A percentile compares a stretch with the other conserved stretches of the same genome.
phyloP scores from a whole-genome alignment of 1,140 invertebrate genomes.

The Lerema accius region DNA sequence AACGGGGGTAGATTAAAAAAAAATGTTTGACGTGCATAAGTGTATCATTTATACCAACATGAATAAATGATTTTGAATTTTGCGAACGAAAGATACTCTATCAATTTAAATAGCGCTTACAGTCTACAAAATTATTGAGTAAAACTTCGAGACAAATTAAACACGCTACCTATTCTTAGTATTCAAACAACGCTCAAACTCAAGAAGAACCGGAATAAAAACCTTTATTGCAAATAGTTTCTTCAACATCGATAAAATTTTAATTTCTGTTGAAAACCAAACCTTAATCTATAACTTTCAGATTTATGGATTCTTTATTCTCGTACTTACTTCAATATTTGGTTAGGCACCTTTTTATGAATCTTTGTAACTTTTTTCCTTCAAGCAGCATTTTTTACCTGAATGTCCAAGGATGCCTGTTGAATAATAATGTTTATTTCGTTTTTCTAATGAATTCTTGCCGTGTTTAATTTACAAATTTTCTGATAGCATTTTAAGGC shows the following conservation, averaged over 20 bases:
- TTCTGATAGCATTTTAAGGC: not conserved
- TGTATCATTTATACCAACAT: too few relatives aligned
- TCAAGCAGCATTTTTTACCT: not conserved
- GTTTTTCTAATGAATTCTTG: not conserved
- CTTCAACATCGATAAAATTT: not conserved
- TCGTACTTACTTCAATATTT: not conserved
- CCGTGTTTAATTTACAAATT: not conserved
- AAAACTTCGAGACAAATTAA: too few relatives aligned
- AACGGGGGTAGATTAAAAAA: too few relatives aligned
- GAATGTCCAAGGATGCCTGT: not conserved
- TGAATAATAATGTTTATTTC: conserved; percentile 1
- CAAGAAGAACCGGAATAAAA: too few relatives aligned
- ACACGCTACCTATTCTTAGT: too few relatives aligned
- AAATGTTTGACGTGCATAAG: too few relatives aligned
- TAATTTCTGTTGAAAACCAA: conserved; percentile 1
- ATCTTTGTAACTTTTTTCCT: not conserved
- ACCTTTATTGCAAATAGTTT: not conserved
- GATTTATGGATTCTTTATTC: conserved; percentile 1
- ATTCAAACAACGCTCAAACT: too few relatives aligned
- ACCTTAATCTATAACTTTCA: not conserved
- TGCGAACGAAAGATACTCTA: too few relatives aligned
- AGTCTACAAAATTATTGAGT: too few relatives aligned
- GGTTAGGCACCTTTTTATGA: not conserved
- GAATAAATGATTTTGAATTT: too few relatives aligned
- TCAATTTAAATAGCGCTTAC: too few relatives aligned